Evolutionary conservation across 2,113 vertebrate genomes (phyloP), one percentile per base, ranked within the genome.

Genomic region (Numenius arquata): DNA sequence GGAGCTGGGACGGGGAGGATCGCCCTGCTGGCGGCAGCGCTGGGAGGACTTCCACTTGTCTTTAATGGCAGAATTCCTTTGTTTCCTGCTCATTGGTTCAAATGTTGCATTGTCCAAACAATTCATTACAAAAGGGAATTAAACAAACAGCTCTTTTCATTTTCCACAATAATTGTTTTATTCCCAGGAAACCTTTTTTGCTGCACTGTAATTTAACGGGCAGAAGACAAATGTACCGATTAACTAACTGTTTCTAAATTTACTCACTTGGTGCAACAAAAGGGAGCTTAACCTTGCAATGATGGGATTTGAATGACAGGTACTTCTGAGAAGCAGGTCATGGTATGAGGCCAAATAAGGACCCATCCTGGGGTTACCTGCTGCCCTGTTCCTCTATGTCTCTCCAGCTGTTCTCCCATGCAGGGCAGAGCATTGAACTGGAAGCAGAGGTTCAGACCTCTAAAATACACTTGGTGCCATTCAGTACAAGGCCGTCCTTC

Each of bases 191-290:
- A 88, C 34, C 67, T 90, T 75, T 85, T 96, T 93, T 89, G 45
- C 81, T 94, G 62, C 55, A 61, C 88, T 93, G 67, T 94, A 97
- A 97, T 96, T 96, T 97, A 97, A 98, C 88, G 56, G 72, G 36
- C 70, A 34, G 52, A 96, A 97, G 95, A 97, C 87, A 97, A 98
- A 98, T 96, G 89, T 75, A 95, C 96, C 52, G 62, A 97, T 97
- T 97, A 97, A 96, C 85, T 76, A 96, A 96, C 52, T 74, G 63
- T 80, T 96, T 97, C 93, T 96, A 96, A 97, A 98, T 97, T 93
- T 96, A 97, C 85, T 95, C 56, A 61, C 52, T 87, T 88, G 34
- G 66, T 96, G 89, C 86, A 92, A 95, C 85, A 93, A 95, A 93
- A 92, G 88, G 48, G 92, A 95, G 85, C 77, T 96, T 95, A 93